A percentile compares a stretch with the other conserved stretches of the same genome.
Evolutionary conservation across 2,797 vertebrate genomes (phyloP).

Genomic region (Hippoglossus hippoglossus): DNA sequence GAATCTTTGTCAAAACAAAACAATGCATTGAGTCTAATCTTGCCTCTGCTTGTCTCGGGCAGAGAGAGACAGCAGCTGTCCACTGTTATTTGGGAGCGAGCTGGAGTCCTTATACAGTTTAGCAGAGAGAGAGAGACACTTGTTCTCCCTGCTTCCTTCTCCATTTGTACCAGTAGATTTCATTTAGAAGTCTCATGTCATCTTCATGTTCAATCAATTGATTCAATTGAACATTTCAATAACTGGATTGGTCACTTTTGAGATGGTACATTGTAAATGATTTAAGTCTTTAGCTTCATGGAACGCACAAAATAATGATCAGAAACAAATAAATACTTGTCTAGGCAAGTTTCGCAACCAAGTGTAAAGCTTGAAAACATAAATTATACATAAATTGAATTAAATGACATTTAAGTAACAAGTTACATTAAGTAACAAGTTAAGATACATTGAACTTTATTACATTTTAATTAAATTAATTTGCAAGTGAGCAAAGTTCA

Average conservation of each 20-base stretch:
- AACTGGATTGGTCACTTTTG: not conserved
- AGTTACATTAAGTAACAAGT: no score
- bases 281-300: not conserved
- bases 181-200: not conserved
- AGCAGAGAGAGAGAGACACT: constrained; percentile 27
- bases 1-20: not conserved
- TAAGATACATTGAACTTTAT: no score
- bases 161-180: constrained; percentile 4
- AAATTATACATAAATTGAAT: no score
- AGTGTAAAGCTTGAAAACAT: no score
- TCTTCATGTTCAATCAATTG: not conserved
- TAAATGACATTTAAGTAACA: no score
- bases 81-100: constrained; percentile 40
- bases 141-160: constrained; percentile 14
- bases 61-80: constrained; percentile 44
- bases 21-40: constrained; percentile 13
- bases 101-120: constrained; percentile 35
- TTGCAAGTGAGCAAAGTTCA: not conserved
- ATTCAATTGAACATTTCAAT: not conserved
- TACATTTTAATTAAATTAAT: no score
- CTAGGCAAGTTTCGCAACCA: no score
- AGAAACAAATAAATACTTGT: not conserved
- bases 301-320: not conserved
- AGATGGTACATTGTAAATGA: not conserved
- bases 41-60: constrained; percentile 26